A percentile compares a stretch with the other conserved stretches of the same genome.
Evolutionary conservation across 2,113 vertebrate genomes (phyloP).

Genomic region (Uria aalge): DNA sequence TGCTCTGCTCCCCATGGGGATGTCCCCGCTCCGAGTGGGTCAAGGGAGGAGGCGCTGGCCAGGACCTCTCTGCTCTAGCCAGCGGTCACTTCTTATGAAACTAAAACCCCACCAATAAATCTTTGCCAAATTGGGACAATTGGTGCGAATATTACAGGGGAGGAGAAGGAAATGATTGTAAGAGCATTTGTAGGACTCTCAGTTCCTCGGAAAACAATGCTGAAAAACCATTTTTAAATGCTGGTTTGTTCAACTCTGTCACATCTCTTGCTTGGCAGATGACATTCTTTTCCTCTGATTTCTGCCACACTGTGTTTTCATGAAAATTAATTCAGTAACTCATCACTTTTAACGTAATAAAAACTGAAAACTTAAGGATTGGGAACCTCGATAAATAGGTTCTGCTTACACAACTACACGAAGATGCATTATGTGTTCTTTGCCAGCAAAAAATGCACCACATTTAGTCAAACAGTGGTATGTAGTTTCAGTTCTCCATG

Average conservation of each 20-base stretch:
- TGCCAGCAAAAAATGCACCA: neutral
- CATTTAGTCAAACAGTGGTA: neutral
- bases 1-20: rapidly evolving
- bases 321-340: neutral
- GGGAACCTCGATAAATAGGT: neutral
- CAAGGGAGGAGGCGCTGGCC: neutral
- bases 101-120: neutral
- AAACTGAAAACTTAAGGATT: neutral
- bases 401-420: neutral
- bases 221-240: neutral
- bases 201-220: neutral
- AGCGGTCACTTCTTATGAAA: neutral
- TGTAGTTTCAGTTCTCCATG: neutral
- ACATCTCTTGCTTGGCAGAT: neutral
- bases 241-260: neutral
- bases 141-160: neutral
- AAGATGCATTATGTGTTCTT: neutral
- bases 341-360: neutral
- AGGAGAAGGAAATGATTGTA: neutral
- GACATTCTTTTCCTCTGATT: neutral
- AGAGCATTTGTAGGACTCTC: neutral
- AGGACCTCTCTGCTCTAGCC: neutral
- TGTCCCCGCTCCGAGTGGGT: rapidly evolving
- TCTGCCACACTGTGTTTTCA: neutral
- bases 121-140: neutral